phyloP scores from a whole-genome alignment of 2,113 vertebrate genomes.

The Camelus dromedarius region DNA sequence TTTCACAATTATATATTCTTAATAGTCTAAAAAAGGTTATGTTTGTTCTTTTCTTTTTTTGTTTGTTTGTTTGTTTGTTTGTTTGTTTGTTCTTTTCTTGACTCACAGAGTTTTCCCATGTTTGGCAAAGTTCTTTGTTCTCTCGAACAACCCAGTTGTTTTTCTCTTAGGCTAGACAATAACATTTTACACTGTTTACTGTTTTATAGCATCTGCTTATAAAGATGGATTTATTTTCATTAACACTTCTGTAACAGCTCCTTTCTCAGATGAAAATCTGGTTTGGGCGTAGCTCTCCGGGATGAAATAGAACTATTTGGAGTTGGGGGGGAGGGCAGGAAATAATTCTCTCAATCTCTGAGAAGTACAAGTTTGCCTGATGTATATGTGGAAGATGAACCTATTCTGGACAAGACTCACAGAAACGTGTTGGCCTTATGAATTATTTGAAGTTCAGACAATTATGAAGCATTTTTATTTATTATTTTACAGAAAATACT shows the following conservation, averaged over 20 bases:
- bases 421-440: not conserved
- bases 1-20: constrained; percentile 44
- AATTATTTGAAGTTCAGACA: not conserved
- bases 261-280: constrained; percentile 26
- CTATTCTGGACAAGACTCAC: not conserved
- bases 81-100: not conserved
- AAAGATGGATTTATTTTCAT: constrained; percentile 59
- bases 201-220: constrained; percentile 28
- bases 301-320: not conserved
- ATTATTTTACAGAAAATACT: constrained; percentile 52
- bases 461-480: constrained; percentile 32
- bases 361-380: not conserved
- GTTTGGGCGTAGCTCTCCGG: not conserved
- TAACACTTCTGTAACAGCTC: not conserved
- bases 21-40: constrained; percentile 29
- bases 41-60: not conserved
- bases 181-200: constrained; percentile 51
- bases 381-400: too few species aligned
- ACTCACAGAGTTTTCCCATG: not conserved
- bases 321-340: not conserved
- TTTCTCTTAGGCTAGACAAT: constrained; percentile 56
- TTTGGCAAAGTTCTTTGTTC: constrained; percentile 23
- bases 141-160: constrained; percentile 29
- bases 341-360: not conserved
- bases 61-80: not conserved